phyloP scores from a whole-genome alignment of 2,888 invertebrate species.

The Masnerella sp. region DNA sequence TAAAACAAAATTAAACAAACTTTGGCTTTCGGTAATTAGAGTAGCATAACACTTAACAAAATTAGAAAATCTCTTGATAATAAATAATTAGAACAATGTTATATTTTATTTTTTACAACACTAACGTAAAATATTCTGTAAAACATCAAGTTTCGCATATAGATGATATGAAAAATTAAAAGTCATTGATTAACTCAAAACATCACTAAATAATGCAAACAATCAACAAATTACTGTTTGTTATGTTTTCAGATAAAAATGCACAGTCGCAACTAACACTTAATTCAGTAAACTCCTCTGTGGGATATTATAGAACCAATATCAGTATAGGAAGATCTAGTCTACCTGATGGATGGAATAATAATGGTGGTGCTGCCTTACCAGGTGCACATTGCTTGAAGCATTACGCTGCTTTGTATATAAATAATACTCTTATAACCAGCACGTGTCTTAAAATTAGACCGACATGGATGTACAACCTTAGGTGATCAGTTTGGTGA shows the following conservation, averaged over 20 bases:
- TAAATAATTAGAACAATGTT: too few relatives aligned
- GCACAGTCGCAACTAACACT: conserved; percentile 68
- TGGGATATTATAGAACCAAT: conserved; percentile 75
- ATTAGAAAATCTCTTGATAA: too few relatives aligned
- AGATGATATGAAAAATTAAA: too few relatives aligned
- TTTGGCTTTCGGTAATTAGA: too few relatives aligned
- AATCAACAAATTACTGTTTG: too few relatives aligned
- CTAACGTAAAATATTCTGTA: too few relatives aligned
- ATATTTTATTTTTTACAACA: too few relatives aligned
- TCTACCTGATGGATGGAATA: conserved; percentile 78
- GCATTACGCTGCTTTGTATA: conserved; percentile 85
- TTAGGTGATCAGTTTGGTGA: conserved; percentile 70
- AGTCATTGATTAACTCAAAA: too few relatives aligned
- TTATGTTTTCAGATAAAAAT: conserved; percentile 69
- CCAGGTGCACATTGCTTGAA: conserved; percentile 82
- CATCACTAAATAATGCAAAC: too few relatives aligned
- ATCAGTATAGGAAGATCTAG: conserved; percentile 72
- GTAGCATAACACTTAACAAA: too few relatives aligned
- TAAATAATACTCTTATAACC: conserved; percentile 80
- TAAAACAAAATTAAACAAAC: too few relatives aligned
- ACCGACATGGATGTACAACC: conserved; percentile 91
- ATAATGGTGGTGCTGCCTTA: conserved; percentile 76
- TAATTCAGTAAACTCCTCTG: conserved; percentile 68
- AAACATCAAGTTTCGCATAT: too few relatives aligned
- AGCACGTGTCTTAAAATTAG: conserved; percentile 87